Conservation (phyloP, 2,113 vertebrate genomes). For the Mungos mungo region DNA sequence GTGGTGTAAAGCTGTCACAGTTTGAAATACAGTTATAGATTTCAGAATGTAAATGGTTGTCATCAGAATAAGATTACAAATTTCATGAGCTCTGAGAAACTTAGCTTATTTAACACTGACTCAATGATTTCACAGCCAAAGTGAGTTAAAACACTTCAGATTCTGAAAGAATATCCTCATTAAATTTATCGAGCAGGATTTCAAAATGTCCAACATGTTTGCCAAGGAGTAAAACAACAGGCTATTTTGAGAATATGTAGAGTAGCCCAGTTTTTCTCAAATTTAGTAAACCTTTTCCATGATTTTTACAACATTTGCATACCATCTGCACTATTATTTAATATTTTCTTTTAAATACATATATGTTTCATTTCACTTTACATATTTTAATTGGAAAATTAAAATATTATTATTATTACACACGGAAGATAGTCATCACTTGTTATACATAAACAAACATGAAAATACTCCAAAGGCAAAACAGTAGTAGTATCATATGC, state of each 20-base stretch:
- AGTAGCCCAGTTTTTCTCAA: conserved; percentile 5
- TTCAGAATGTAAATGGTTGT: conserved; percentile 52
- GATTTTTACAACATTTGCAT: neutral
- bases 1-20: conserved; percentile 34
- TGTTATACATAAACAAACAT: neutral
- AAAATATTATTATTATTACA: neutral
- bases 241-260: neutral
- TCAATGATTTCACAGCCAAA: conserved; percentile 19
- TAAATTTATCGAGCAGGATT: neutral
- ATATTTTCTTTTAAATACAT: conserved; percentile 13
- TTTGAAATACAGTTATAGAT: conserved; percentile 61
- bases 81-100: conserved; percentile 24
- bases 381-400: neutral
- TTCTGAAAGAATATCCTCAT: neutral
- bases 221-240: neutral
- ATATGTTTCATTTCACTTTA: neutral
- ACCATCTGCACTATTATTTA: conserved; percentile 21
- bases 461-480: neutral
- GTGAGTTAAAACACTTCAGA: conserved; percentile 12
- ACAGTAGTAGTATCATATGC: neutral
- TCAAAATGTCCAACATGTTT: neutral
- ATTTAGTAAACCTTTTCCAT: neutral
- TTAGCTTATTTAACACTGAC: conserved; percentile 49
- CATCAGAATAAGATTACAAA: conserved; percentile 55
- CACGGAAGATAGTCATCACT: neutral